Conservation (phyloP, 2,113 vertebrate species). For the Microtus ochrogaster region DNA sequence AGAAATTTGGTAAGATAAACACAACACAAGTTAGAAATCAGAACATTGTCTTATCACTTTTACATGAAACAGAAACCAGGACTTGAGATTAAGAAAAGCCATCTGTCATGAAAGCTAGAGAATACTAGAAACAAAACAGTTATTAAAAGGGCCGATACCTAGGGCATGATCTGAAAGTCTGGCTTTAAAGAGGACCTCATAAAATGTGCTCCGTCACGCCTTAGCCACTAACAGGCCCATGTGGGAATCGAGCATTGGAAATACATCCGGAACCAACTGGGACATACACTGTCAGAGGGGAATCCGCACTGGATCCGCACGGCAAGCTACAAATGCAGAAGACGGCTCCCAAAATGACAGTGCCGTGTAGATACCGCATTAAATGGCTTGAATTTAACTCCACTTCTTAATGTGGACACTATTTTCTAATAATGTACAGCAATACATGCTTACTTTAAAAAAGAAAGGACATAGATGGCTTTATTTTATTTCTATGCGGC, state of each 20-base stretch:
- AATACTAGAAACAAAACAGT: not conserved
- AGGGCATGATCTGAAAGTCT: not conserved
- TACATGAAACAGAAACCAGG: not conserved
- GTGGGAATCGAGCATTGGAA: not conserved
- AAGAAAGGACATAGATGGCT: not conserved
- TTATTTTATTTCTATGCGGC: not conserved
- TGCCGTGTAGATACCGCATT: not conserved
- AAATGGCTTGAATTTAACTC: constrained; percentile 39
- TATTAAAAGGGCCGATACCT: not conserved
- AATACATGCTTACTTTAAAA: not conserved
- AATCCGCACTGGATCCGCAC: not conserved
- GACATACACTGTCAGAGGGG: not conserved
- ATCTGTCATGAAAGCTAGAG: not conserved
- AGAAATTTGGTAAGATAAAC: constrained; percentile 49
- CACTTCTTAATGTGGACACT: not conserved
- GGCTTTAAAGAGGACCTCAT: not conserved
- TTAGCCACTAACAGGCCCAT: not conserved
- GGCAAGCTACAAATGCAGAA: not conserved
- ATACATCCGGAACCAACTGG: not conserved
- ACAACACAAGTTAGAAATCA: constrained; percentile 18
- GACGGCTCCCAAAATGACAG: not conserved
- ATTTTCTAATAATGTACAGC: not conserved
- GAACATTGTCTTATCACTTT: not conserved
- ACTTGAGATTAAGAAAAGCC: not conserved
- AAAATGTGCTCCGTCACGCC: not conserved